Conservation (phyloP, 2,888 invertebrate species). For the Pterobdella sp. region DNA sequence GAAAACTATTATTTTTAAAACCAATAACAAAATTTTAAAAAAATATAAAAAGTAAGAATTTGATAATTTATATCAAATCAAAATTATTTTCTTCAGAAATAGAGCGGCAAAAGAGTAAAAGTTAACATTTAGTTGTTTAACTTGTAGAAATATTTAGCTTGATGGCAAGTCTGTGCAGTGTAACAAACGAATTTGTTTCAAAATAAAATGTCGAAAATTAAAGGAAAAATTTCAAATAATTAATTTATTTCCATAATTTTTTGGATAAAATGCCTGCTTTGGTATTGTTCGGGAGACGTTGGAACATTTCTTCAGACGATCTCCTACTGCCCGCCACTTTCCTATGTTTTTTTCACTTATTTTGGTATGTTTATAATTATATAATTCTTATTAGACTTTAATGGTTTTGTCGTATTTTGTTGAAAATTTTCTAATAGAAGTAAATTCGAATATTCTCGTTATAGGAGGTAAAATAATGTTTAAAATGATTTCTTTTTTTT, state of each 20-base stretch:
- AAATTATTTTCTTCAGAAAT: too few species aligned
- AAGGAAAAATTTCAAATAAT: not conserved
- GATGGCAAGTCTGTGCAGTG: too few species aligned
- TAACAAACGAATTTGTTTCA: too few species aligned
- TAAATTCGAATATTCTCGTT: not conserved
- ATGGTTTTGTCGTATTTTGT: not conserved
- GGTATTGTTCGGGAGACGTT: conserved; percentile 29
- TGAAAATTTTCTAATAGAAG: not conserved
- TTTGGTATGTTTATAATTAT: conserved; percentile 24
- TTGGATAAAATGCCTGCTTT: conserved; percentile 27
- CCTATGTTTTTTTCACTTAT: conserved; percentile 16
- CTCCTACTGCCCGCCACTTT: conserved; percentile 26
- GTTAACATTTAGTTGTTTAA: too few species aligned
- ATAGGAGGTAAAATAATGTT: not conserved
- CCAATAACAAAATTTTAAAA: too few species aligned
- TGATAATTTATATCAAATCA: too few species aligned
- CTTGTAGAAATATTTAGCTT: too few species aligned
- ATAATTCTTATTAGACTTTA: not conserved
- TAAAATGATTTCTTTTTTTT: not conserved
- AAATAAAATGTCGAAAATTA: too few species aligned
- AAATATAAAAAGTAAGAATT: too few species aligned
- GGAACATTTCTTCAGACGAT: conserved; percentile 30
- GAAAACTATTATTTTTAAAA: too few species aligned
- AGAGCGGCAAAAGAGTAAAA: too few species aligned
- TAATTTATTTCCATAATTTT: not conserved